phyloP scores from a whole-genome alignment of 2,888 invertebrate genomes.

The Neoaliturus tenellus region DNA sequence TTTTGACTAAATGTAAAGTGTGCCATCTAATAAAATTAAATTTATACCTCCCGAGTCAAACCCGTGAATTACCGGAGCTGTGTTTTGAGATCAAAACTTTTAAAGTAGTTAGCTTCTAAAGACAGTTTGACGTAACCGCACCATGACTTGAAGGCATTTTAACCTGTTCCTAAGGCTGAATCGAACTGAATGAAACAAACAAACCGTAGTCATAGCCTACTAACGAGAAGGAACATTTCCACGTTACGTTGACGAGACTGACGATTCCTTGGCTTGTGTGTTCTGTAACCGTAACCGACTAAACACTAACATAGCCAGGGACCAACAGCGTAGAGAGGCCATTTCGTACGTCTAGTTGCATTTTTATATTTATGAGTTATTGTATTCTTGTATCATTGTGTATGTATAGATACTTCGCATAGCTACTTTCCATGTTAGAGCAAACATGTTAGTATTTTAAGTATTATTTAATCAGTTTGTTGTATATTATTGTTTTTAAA shows the following conservation, averaged over 20 bases:
- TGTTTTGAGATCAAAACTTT: slow-evolving; percentile 32
- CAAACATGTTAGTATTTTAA: slow-evolving; percentile 38
- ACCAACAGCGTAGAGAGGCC: slow-evolving; percentile 46
- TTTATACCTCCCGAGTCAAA: neutral
- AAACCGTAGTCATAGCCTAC: slow-evolving; percentile 46
- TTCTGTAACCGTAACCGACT: neutral
- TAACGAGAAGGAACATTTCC: slow-evolving; percentile 49
- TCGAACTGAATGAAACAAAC: slow-evolving; percentile 30
- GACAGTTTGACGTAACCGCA: slow-evolving; percentile 35
- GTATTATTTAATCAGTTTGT: slow-evolving; percentile 35
- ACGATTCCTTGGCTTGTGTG: slow-evolving; percentile 49
- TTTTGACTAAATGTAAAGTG: neutral
- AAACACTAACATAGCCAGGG: slow-evolving; percentile 50
- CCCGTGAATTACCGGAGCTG: neutral
- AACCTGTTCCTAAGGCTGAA: slow-evolving; percentile 46
- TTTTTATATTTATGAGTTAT: slow-evolving; percentile 48
- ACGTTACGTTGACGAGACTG: slow-evolving; percentile 50
- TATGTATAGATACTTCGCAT: neutral
- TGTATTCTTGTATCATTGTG: slow-evolving; percentile 45
- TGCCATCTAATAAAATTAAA: neutral
- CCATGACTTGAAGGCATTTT: slow-evolving; percentile 43
- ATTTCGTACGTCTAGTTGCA: slow-evolving; percentile 48
- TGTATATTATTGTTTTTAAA: slow-evolving; percentile 2
- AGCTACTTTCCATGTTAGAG: slow-evolving; percentile 38
- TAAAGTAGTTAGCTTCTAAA: neutral